Conservation (phyloP, 2,113 vertebrate species). For the Actenoides hombroni region DNA sequence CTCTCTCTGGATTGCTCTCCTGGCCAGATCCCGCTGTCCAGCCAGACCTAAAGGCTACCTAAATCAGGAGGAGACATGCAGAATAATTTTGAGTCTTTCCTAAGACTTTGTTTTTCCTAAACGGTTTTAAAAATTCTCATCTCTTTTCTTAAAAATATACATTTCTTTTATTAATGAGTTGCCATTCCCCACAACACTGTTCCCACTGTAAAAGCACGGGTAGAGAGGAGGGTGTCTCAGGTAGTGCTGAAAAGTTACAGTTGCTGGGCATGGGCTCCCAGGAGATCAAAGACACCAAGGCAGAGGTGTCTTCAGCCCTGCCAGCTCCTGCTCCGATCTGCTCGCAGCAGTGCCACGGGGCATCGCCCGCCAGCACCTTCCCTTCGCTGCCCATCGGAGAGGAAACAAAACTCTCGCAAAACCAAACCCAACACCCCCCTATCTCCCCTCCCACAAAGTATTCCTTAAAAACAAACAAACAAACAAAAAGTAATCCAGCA, state of each 20-base stretch:
- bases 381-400: not conserved
- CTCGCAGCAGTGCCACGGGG: not conserved
- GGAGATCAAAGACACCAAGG: not conserved
- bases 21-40: not conserved
- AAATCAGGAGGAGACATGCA: constrained; percentile 62
- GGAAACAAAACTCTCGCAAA: not conserved
- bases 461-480: not conserved
- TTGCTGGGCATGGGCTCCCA: not conserved
- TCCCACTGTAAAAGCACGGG: not conserved
- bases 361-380: not conserved
- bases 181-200: not conserved
- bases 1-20: constrained; percentile 19
- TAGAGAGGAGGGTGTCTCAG: not conserved
- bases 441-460: not conserved
- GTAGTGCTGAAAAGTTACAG: not conserved
- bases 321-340: not conserved
- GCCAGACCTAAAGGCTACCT: constrained; percentile 24
- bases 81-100: constrained; percentile 43
- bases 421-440: not conserved
- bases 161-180: constrained; percentile 33
- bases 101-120: constrained; percentile 1
- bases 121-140: constrained; percentile 43
- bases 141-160: constrained; percentile 41
- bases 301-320: not conserved
- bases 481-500: not conserved